Conservation (phyloP, 2,888 invertebrate genomes). For the Drosophila monieri region DNA sequence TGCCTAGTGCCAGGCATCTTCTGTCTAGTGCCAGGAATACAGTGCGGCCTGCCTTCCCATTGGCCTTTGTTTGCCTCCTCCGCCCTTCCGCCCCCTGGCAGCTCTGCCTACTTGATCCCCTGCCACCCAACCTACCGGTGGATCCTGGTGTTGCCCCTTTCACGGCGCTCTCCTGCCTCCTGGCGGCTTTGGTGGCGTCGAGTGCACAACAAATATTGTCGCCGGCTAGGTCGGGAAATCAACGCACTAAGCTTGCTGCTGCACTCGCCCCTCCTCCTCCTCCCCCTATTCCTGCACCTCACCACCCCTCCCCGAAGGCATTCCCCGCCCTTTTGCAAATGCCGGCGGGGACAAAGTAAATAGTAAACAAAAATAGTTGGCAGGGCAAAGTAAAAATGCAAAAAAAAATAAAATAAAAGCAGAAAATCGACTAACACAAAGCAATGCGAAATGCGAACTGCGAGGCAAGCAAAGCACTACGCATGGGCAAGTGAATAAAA, state of each 20-base stretch:
- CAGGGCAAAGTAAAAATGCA: slow-evolving; percentile 69
- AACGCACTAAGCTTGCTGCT: slow-evolving; percentile 60
- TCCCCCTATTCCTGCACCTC: neutral
- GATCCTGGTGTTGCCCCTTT: slow-evolving; percentile 4
- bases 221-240: slow-evolving; percentile 81
- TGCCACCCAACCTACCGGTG: neutral
- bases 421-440: slow-evolving; percentile 40
- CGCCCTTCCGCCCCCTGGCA: neutral
- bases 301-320: neutral
- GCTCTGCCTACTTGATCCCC: no score
- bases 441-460: slow-evolving; percentile 34
- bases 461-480: slow-evolving; percentile 40
- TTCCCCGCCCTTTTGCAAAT: slow-evolving; percentile 16
- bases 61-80: slow-evolving; percentile 65
- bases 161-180: slow-evolving; percentile 12
- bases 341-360: slow-evolving; percentile 64
- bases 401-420: slow-evolving; percentile 45
- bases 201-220: slow-evolving; percentile 80
- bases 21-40: slow-evolving; percentile 38
- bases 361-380: slow-evolving; percentile 77
- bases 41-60: slow-evolving; percentile 56
- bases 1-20: slow-evolving; percentile 45
- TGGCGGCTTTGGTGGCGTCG: slow-evolving; percentile 51
- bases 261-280: neutral
- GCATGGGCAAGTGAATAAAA: slow-evolving; percentile 64